These are phyloP conservation scores for Drosophila nannoptera DNA, from an alignment of 1,140 invertebrate genomes.

Conservation along the genomic window DNA sequence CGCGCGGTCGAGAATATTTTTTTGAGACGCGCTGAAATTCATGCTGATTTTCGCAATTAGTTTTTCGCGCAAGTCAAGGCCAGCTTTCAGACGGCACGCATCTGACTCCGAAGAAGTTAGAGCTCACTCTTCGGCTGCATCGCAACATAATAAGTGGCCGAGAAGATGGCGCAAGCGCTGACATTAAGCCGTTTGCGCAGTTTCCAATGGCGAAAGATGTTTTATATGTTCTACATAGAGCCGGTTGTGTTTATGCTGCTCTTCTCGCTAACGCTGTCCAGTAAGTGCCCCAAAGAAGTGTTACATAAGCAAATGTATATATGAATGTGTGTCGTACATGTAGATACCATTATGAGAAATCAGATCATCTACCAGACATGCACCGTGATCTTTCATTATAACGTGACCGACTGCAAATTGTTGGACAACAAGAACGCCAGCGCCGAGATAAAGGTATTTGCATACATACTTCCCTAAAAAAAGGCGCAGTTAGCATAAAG, in stretches of 20 bases:
- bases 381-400: conserved; percentile 79
- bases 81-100: no score
- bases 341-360: conserved; percentile 81
- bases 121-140: no score
- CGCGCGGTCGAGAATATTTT: no score
- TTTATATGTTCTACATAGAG: conserved; percentile 76
- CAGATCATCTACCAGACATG: conserved; percentile 81
- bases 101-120: no score
- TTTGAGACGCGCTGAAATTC: no score
- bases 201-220: conserved; percentile 65
- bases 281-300: conserved; percentile 44
- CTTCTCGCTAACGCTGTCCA: conserved; percentile 71
- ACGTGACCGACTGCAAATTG: conserved; percentile 80
- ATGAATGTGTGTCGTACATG: conserved; percentile 24
- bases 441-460: conserved; percentile 75
- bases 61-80: no score
- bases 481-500: neutral
- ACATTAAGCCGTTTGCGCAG: conserved; percentile 49
- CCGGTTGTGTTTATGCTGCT: conserved; percentile 73
- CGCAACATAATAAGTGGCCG: conserved; percentile 55
- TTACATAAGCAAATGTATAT: neutral
- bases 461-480: neutral
- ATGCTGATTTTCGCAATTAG: no score
- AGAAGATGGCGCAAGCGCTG: conserved; percentile 50
- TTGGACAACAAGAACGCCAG: conserved; percentile 80